A percentile compares a stretch with the other conserved stretches of the same genome.
phyloP scores from a whole-genome alignment of 2,113 vertebrate genomes.

The Lepidothrix coronata region DNA sequence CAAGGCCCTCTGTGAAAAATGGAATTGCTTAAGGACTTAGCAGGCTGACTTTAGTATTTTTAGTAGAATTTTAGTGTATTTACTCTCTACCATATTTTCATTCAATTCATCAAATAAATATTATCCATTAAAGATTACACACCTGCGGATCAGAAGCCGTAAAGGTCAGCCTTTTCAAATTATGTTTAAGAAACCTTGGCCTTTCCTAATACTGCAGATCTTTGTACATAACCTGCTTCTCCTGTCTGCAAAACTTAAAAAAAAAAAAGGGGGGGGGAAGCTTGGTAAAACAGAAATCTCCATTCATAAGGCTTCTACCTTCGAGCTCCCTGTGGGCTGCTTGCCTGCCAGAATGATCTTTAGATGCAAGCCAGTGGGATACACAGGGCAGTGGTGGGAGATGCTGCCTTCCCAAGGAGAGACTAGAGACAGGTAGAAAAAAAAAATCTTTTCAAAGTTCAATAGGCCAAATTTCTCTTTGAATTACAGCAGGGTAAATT shows the following conservation, averaged over 20 bases:
- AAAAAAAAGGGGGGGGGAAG: not conserved
- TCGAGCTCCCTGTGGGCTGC: not conserved
- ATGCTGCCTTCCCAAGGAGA: not conserved
- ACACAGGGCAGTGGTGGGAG: not conserved
- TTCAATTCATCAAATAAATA: slow-evolving; percentile 37
- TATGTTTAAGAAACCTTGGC: not conserved
- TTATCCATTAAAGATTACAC: not conserved
- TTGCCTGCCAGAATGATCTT: not conserved
- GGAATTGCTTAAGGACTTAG: slow-evolving; percentile 13
- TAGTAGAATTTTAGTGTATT: slow-evolving; percentile 16
- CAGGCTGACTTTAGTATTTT: slow-evolving; percentile 18
- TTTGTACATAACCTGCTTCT: not conserved
- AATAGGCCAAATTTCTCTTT: slow-evolving; percentile 10
- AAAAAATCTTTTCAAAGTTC: slow-evolving; percentile 8
- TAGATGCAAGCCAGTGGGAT: not conserved
- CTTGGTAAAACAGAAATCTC: not conserved
- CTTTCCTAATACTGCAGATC: slow-evolving; percentile 18
- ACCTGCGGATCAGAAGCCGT: slow-evolving; percentile 9
- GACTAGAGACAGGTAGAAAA: not conserved
- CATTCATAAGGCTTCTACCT: not conserved
- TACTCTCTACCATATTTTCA: slow-evolving; percentile 18
- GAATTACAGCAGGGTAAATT: not conserved
- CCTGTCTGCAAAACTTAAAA: not conserved
- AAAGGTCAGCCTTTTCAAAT: slow-evolving; percentile 47
- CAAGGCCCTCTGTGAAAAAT: not conserved